These are phyloP conservation scores for Tangara arthus DNA, from an alignment of 2,797 vertebrate species.

Conservation along the genomic window DNA sequence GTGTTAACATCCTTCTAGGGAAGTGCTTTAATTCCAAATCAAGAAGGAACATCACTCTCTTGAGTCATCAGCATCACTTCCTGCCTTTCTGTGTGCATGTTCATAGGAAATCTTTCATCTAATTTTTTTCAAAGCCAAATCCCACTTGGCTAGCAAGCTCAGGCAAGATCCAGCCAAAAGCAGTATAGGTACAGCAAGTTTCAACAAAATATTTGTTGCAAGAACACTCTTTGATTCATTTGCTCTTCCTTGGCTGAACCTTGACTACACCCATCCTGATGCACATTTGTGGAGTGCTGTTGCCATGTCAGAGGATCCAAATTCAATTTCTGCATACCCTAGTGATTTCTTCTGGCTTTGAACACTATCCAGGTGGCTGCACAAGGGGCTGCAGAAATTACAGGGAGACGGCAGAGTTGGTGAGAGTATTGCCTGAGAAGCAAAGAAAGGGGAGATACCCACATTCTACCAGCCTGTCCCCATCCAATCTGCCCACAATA, in stretches of 20 bases:
- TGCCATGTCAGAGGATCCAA: constrained; percentile 29
- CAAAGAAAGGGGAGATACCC: constrained; percentile 41
- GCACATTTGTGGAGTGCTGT: neutral
- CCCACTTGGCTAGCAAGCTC: constrained; percentile 28
- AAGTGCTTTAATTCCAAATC: constrained; percentile 28
- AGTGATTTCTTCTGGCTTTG: constrained; percentile 22
- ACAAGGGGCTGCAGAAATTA: constrained; percentile 41
- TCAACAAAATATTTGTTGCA: constrained; percentile 52
- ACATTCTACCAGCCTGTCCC: constrained; percentile 27
- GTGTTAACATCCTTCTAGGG: neutral
- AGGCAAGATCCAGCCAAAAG: constrained; percentile 43
- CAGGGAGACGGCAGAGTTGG: constrained; percentile 21
- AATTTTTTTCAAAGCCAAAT: constrained; percentile 28
- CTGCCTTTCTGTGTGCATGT: constrained; percentile 21
- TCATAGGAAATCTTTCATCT: constrained; percentile 57
- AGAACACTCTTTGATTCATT: constrained; percentile 51
- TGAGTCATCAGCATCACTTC: constrained; percentile 52
- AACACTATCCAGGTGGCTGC: constrained; percentile 18
- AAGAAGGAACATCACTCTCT: constrained; percentile 31
- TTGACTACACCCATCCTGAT: constrained; percentile 27
- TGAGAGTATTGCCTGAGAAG: constrained; percentile 54
- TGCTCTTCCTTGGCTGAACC: constrained; percentile 48
- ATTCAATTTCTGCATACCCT: neutral
- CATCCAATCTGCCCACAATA: constrained; percentile 66
- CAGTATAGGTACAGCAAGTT: constrained; percentile 51